Base-by-base conservation (phyloP, 2,888 invertebrate genomes). In the Frankliniella fusca region DNA sequence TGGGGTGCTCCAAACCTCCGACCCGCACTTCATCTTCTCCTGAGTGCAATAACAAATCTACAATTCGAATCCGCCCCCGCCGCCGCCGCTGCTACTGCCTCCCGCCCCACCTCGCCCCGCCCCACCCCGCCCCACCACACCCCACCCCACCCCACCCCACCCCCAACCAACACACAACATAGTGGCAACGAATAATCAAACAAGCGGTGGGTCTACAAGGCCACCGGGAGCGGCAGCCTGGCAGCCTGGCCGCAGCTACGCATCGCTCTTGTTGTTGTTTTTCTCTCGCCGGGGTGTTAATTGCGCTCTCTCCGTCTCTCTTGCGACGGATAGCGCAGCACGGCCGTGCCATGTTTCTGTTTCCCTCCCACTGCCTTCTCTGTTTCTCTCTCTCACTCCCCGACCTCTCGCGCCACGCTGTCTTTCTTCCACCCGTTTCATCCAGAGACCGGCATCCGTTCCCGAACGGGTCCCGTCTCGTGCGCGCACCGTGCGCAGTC, bases 21-120 rank as follows among this genome's bases (percentile, higher is more conserved):
- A 11, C 70, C 70, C 70, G 70, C 70, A 70, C 70, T 70, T 70
- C 70, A 70, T 70, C 70, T 70, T 70, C 70, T 70, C 70, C 70
- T 70, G 70, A 70, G 70, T 70, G 70, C 70, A 70, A 70, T 70
- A 70, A 70, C 70, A 70, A 70, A 70, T 70, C 70, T 70, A 70
- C 70, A 70, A 70, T 70, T 70, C 70, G 70, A 70, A 70, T 70
- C 70, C 70, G 70, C 18, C 8, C n/a, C 70, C 70, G 23, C 70
- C n/a, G 23, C 70, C 70, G 5, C 23, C 70, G 54, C 70, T 3
- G 7, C 70, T 23, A 3, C 27, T 23, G 8, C 27, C 70, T 3
- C 23, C 70, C 3, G 38, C 38, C 38, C 38, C 38, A 5, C 38
- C 38, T 5, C 38, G 38, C 38, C 38, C 38, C 38, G 38, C 38